A percentile compares a stretch with the other conserved stretches of the same genome.
Conservation (phyloP, 2,113 vertebrate species). For the Delphinapterus leucas region DNA sequence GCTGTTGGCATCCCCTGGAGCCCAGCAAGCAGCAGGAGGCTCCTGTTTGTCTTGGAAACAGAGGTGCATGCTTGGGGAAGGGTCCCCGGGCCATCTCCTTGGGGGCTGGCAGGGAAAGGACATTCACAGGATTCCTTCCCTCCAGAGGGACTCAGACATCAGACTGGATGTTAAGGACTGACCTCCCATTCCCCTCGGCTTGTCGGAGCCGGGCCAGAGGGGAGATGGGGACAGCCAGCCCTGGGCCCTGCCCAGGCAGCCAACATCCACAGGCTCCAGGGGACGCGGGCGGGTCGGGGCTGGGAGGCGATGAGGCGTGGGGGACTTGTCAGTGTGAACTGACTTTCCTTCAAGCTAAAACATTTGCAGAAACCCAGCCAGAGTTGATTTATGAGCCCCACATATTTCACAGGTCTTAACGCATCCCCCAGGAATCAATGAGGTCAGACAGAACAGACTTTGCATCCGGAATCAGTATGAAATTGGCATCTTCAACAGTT, state of each 20-base stretch:
- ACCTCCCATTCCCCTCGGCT: slow-evolving; percentile 43
- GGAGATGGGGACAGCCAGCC: slow-evolving; percentile 68
- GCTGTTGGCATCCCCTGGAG: not conserved
- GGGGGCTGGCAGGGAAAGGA: slow-evolving; percentile 55
- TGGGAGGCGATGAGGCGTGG: not conserved
- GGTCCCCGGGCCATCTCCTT: slow-evolving; percentile 45
- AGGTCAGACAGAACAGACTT: slow-evolving; percentile 47
- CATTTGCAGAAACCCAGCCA: slow-evolving; percentile 44
- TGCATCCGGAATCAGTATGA: slow-evolving; percentile 56
- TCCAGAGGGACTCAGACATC: slow-evolving; percentile 54
- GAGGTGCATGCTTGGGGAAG: not conserved
- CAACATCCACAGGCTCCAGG: not conserved
- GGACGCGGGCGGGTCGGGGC: not conserved
- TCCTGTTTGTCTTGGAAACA: slow-evolving; percentile 57
- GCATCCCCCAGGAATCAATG: slow-evolving; percentile 6
- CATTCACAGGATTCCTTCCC: slow-evolving; percentile 72
- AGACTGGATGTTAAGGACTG: slow-evolving; percentile 61
- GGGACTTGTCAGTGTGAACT: not conserved
- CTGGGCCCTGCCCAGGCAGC: slow-evolving; percentile 38
- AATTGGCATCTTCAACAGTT: slow-evolving; percentile 18
- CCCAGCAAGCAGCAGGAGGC: not conserved
- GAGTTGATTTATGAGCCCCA: slow-evolving; percentile 47
- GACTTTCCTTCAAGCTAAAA: slow-evolving; percentile 4
- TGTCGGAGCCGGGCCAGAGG: slow-evolving; percentile 55
- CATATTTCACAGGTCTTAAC: slow-evolving; percentile 64